Evolutionary conservation across 2,888 invertebrate genomes (phyloP).

Genomic region (Drosophila engyochracea): DNA sequence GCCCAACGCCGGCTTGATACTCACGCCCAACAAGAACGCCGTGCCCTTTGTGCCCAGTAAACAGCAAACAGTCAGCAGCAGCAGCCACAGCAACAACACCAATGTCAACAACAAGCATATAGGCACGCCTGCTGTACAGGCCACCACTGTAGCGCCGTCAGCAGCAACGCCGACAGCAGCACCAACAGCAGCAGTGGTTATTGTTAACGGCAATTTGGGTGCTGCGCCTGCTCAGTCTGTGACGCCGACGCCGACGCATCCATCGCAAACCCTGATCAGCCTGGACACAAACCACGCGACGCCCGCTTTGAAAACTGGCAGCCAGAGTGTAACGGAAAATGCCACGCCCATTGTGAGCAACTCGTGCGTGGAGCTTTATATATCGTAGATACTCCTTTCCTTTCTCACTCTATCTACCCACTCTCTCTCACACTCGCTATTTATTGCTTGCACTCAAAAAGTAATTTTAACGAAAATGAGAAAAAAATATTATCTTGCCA

Average conservation of each 20-base stretch:
- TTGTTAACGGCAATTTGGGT: slow-evolving; percentile 17
- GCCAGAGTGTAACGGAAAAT: slow-evolving; percentile 40
- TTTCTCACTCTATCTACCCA: not conserved
- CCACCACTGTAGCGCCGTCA: slow-evolving; percentile 17
- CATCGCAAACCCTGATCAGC: slow-evolving; percentile 55
- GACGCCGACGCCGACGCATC: slow-evolving; percentile 26
- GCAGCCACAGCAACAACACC: slow-evolving; percentile 29
- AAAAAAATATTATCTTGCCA: slow-evolving; percentile 61
- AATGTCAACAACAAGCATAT: slow-evolving; percentile 23
- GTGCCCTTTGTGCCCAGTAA: slow-evolving; percentile 73
- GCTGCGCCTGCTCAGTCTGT: slow-evolving; percentile 43
- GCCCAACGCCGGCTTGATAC: slow-evolving; percentile 75
- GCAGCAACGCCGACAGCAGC: not conserved
- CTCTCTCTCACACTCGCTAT: slow-evolving; percentile 18
- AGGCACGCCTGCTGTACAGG: slow-evolving; percentile 22
- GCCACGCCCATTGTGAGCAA: slow-evolving; percentile 72
- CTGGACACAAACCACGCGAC: slow-evolving; percentile 66
- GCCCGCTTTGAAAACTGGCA: slow-evolving; percentile 57
- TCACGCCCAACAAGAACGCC: slow-evolving; percentile 73
- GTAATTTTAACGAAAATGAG: slow-evolving; percentile 29
- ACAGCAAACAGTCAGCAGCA: slow-evolving; percentile 40
- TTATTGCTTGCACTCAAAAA: slow-evolving; percentile 15
- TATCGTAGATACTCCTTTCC: slow-evolving; percentile 58
- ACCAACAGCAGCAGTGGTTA: not conserved
- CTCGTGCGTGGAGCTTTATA: slow-evolving; percentile 81